These are phyloP conservation scores for Clavelina lepadiformis DNA, from an alignment of 23 tunicate species.

Conservation along the genomic window DNA sequence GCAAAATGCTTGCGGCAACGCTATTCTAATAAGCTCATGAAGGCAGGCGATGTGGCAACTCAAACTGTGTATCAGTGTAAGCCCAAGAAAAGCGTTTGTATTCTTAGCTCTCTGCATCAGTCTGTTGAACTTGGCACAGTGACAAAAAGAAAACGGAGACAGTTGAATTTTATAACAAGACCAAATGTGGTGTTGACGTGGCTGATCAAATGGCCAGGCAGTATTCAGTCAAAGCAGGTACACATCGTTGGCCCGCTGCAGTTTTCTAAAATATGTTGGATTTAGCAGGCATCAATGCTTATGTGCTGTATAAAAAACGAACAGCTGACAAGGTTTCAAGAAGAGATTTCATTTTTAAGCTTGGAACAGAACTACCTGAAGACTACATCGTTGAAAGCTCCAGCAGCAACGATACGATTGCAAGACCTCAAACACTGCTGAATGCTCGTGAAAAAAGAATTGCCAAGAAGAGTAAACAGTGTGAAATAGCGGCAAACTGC, in stretches of 20 bases:
- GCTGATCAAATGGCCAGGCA: constrained; percentile 17
- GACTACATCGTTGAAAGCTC: constrained; percentile 5
- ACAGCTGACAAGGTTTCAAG: constrained; percentile 9
- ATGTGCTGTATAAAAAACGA: constrained; percentile 4
- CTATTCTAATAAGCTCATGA: constrained; percentile 19
- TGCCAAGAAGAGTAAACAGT: constrained; percentile 5
- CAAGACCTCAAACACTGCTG: constrained; percentile 7
- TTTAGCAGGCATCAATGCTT: constrained; percentile 12
- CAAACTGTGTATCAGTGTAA: constrained; percentile 14
- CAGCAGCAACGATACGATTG: constrained; percentile 17
- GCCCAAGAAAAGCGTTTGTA: constrained; percentile 14
- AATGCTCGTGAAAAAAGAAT: constrained; percentile 1
- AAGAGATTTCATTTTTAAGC: constrained; percentile 16
- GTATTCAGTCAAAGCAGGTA: constrained; percentile 10
- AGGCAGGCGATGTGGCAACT: constrained; percentile 18
- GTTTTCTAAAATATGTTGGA: constrained; percentile 7
- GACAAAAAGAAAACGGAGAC: too few relatives aligned
- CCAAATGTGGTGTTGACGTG: constrained; percentile 19
- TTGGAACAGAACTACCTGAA: constrained; percentile 7
- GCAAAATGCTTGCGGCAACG: constrained; percentile 24
- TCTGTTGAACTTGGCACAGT: constrained; percentile 5
- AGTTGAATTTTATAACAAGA: too few relatives aligned
- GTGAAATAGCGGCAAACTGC: constrained; percentile 12
- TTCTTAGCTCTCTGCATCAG: constrained; percentile 19
- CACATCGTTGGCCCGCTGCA: neutral